Evolutionary conservation across 2,797 vertebrate genomes (phyloP), one percentile per base, ranked within the genome.

Genomic region (Buceros bicornis): DNA sequence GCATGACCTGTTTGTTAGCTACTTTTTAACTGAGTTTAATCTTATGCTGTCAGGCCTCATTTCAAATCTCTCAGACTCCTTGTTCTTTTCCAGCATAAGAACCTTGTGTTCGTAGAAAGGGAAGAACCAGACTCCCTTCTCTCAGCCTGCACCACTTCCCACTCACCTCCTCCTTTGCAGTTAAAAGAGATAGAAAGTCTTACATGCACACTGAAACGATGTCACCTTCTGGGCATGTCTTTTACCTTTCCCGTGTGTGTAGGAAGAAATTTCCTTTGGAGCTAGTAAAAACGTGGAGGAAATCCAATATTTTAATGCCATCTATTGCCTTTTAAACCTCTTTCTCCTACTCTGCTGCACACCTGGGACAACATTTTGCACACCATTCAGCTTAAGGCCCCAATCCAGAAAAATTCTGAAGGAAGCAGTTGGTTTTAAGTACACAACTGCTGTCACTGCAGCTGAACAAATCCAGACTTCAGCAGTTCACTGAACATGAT

Each of bases 11-110:
- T 43, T 90, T 72, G 45, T 43, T 90, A 90, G 42, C 20, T 86
- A 2, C n/a, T 45, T 92, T 90, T 87, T 86, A 93, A 86, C 47
- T 79, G 51, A 84, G 47, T 90, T 93, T 92, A 89, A 18, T 77
- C 64, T 89, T 84, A 40, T 0, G 3, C 56, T 80, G 31, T 73
- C 64, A 87, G 13, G 48, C 80, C 21, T 24, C 29, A 77, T 73
- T 82, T 66, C 47, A 54, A 35, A 94, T 73, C 31, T 45, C 42
- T 70, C 58, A 70, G 70, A 66, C 6, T 66, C 47, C 57, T 48
- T 79, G 51, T 84, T 71, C 61, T 78, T 82, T 88, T 71, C 64
- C 81, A 87, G 47, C 35, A 29, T 64, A 79, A 33, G 20, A 93
- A 62, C 18, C 56, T 72, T 53, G 28, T 60, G 66, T 48, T 89